Conservation (phyloP, 2,888 invertebrate genomes). For the Ramazzottius varieornatus region DNA sequence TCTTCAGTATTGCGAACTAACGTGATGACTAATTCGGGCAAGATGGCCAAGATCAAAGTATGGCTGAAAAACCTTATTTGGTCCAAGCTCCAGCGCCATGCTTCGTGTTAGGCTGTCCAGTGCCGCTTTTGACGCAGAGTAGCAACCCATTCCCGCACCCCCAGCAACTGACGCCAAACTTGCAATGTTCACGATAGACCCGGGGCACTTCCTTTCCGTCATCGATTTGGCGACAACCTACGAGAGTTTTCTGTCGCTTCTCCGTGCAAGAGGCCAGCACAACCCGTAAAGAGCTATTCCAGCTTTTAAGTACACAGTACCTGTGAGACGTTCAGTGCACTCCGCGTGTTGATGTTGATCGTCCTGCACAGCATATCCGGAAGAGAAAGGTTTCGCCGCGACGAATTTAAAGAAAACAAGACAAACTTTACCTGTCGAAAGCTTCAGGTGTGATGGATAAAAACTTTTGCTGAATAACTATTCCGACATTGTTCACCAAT, state of each 20-base stretch:
- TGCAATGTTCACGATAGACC: constrained; percentile 20
- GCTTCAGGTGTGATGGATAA: constrained; percentile 13
- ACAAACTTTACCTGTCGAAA: not conserved
- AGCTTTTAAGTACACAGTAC: constrained; percentile 12
- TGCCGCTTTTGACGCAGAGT: constrained; percentile 18
- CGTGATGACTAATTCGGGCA: no score
- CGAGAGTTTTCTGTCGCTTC: no score
- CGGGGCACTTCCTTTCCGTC: constrained; percentile 16
- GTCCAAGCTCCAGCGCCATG: constrained; percentile 21
- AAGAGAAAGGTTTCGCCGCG: no score
- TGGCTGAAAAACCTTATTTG: constrained; percentile 19
- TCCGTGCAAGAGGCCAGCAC: no score
- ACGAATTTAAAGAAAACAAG: no score
- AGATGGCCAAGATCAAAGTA: no score
- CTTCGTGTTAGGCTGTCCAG: constrained; percentile 17
- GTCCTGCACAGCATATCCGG: not conserved
- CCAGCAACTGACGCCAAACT: constrained; percentile 16
- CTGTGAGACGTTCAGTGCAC: not conserved
- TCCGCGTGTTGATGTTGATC: not conserved
- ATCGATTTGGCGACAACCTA: constrained; percentile 18
- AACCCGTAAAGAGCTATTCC: not conserved
- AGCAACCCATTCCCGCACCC: constrained; percentile 14
- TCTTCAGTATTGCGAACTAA: no score
- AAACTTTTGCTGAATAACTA: constrained; percentile 12
- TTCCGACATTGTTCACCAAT: constrained; percentile 20